These are phyloP conservation scores for Drosophila quasianomalipes DNA, from an alignment of 2,888 invertebrate genomes.

Conservation along the genomic window DNA sequence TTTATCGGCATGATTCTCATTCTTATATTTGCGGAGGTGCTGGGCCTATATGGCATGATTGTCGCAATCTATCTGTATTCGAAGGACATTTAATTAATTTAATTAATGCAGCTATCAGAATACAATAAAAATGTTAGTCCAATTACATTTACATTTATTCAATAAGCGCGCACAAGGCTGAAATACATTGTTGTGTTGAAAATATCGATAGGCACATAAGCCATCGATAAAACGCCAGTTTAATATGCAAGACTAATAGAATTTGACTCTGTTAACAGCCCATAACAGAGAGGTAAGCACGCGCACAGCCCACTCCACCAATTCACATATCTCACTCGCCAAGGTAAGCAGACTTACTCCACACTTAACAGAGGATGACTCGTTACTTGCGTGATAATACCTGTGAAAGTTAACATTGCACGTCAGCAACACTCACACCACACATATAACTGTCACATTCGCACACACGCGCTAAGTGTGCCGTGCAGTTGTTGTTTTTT, in stretches of 20 bases:
- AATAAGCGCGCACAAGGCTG: neutral
- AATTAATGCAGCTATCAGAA: neutral
- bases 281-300: neutral
- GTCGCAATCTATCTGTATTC: constrained; percentile 97
- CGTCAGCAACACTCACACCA: constrained; percentile 55
- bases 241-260: neutral
- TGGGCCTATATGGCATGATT: constrained; percentile 68
- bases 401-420: constrained; percentile 44
- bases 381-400: constrained; percentile 20
- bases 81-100: constrained; percentile 88
- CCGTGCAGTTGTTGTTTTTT: constrained; percentile 46
- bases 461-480: constrained; percentile 52
- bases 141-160: neutral
- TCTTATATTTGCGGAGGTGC: constrained; percentile 66
- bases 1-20: constrained; percentile 99
- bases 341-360: constrained; percentile 27
- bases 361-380: constrained; percentile 26
- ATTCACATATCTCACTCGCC: constrained; percentile 5
- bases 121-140: neutral
- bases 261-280: neutral
- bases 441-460: constrained; percentile 47
- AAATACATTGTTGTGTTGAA: neutral
- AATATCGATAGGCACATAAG: neutral
- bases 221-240: neutral
- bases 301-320: constrained; percentile 1